A percentile compares a stretch with the other conserved stretches of the same genome.
These are phyloP conservation scores for Fragum sueziense DNA, from an alignment of 2,888 invertebrate species.

Conservation along the genomic window DNA sequence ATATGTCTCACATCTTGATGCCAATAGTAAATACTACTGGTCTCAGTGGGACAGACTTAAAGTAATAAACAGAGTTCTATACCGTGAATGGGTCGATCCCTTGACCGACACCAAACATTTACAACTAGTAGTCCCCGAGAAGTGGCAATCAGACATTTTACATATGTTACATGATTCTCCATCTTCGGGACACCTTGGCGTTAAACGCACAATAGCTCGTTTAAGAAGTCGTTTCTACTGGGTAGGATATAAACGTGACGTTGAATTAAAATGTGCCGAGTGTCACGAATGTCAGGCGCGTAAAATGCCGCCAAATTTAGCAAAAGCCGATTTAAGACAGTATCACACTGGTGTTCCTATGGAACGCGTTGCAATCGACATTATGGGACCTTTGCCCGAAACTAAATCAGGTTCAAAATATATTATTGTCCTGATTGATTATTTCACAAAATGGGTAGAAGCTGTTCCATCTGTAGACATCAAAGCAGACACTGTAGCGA, in stretches of 20 bases:
- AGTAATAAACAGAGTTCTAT: background rate
- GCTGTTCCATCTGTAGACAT: background rate
- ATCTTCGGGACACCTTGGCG: slow-evolving; percentile 39
- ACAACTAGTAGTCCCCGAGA: background rate
- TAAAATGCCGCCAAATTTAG: slow-evolving; percentile 24
- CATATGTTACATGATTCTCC: slow-evolving; percentile 8
- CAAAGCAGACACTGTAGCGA: background rate
- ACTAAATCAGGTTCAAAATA: background rate
- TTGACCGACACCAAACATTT: background rate
- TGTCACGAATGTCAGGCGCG: slow-evolving; percentile 1
- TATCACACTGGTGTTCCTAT: no score
- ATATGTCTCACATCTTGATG: background rate
- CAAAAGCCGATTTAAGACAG: no score
- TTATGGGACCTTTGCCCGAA: background rate
- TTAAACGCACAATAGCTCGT: background rate
- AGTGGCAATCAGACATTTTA: background rate
- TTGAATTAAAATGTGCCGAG: slow-evolving; percentile 21
- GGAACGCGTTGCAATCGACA: slow-evolving; percentile 15
- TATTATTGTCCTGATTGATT: background rate
- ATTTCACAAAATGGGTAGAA: slow-evolving; percentile 6
- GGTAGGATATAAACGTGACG: slow-evolving; percentile 25
- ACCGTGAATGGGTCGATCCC: background rate
- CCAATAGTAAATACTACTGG: background rate
- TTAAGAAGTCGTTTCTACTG: slow-evolving; percentile 20
- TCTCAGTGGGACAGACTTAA: background rate